A percentile compares a stretch with the other conserved stretches of the same genome.
Evolutionary conservation across 2,888 invertebrate genomes (phyloP).

Genomic region (Pyrochroa serraticornis): DNA sequence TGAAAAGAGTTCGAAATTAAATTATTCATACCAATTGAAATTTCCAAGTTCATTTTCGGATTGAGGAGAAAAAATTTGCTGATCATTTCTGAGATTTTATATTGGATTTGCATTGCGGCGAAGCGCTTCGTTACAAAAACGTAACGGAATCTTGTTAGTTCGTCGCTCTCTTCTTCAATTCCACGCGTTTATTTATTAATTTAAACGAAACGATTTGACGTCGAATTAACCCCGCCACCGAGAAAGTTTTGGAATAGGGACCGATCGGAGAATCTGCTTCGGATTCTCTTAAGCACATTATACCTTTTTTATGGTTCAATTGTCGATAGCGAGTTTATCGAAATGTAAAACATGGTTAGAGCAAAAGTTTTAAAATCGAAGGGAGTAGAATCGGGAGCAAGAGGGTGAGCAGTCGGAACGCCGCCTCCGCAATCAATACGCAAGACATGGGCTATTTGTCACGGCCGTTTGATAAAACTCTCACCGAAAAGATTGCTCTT

Average conservation of each 20-base stretch:
- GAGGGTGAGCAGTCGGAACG: constrained; percentile 20
- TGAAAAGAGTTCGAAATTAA: constrained; percentile 32
- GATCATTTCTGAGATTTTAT: constrained; percentile 40
- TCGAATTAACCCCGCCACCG: constrained; percentile 18
- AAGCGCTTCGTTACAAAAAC: constrained; percentile 36
- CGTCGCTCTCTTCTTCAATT: constrained; percentile 14
- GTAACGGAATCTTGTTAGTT: constrained; percentile 36
- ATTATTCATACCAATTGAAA: constrained; percentile 36
- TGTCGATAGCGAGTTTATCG: constrained; percentile 29
- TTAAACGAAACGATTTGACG: constrained; percentile 13
- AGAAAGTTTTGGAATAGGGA: background rate
- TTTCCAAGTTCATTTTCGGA: constrained; percentile 33
- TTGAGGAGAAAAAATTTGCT: constrained; percentile 33
- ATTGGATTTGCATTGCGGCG: constrained; percentile 39
- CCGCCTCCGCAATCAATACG: constrained; percentile 40
- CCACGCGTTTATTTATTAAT: constrained; percentile 18
- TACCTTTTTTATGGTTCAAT: constrained; percentile 31
- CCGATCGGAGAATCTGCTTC: background rate
- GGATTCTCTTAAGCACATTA: constrained; percentile 27
- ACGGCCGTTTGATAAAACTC: constrained; percentile 30
- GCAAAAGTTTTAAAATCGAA: constrained; percentile 28
- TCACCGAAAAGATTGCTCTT: constrained; percentile 19
- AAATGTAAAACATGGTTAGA: constrained; percentile 33
- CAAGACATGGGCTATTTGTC: constrained; percentile 46
- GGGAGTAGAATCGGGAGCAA: constrained; percentile 17